A percentile compares a stretch with the other conserved stretches of the same genome.
Conservation (phyloP, 2,113 vertebrate genomes). For the Chlamydotis undulata region DNA sequence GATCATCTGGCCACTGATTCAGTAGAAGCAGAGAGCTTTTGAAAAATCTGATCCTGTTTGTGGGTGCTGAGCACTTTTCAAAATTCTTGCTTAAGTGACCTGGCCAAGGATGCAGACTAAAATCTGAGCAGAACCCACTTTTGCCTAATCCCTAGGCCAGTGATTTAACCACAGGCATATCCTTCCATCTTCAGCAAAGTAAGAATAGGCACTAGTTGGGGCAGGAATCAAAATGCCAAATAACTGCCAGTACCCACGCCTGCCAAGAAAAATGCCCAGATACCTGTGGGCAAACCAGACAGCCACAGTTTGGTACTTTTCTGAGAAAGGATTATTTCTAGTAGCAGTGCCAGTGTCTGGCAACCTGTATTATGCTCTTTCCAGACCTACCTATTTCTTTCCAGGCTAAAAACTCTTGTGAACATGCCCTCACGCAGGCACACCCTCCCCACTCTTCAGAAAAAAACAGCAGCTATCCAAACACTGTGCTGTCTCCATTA, state of each 20-base stretch:
- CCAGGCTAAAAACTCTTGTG: constrained; percentile 13
- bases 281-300: constrained; percentile 55
- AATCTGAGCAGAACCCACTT: constrained; percentile 38
- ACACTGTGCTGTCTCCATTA: constrained; percentile 38
- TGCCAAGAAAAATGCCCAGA: constrained; percentile 51
- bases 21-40: constrained; percentile 5
- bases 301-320: constrained; percentile 32
- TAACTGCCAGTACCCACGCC: background rate
- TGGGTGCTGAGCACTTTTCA: constrained; percentile 40
- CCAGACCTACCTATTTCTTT: constrained; percentile 47
- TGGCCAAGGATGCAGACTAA: constrained; percentile 51
- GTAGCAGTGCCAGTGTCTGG: constrained; percentile 23
- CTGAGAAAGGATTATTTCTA: constrained; percentile 38
- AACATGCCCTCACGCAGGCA: constrained; percentile 33
- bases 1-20: background rate
- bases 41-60: constrained; percentile 27
- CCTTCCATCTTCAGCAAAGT: constrained; percentile 38
- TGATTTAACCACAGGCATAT: constrained; percentile 50
- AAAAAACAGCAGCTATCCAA: constrained; percentile 14
- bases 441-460: background rate
- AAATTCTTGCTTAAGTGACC: constrained; percentile 48
- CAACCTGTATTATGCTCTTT: constrained; percentile 51
- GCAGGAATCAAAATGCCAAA: constrained; percentile 25
- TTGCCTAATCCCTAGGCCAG: constrained; percentile 34
- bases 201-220: constrained; percentile 31